Conservation (phyloP, 2,888 invertebrate species). For the Pyrocoelia pectoralis region DNA sequence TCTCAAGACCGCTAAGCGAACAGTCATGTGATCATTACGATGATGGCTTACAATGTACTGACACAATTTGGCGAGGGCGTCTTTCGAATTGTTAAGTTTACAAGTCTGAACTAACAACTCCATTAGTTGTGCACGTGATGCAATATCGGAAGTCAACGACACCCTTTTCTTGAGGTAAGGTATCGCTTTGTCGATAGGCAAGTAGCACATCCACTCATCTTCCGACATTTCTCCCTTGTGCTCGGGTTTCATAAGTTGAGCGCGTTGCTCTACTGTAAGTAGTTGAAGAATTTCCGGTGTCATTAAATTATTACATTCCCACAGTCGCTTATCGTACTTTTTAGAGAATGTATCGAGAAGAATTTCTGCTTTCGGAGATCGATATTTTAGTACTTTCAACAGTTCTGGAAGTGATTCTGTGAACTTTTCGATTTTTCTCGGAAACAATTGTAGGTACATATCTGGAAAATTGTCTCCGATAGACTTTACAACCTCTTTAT, state of each 20-base stretch:
- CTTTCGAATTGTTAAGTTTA: constrained; percentile 17
- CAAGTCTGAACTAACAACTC: constrained; percentile 19
- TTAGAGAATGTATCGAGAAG: constrained; percentile 6
- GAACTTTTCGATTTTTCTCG: constrained; percentile 15
- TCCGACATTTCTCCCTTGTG: constrained; percentile 6
- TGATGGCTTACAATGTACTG: constrained; percentile 22
- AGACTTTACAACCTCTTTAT: constrained; percentile 13
- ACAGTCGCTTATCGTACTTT: constrained; percentile 5
- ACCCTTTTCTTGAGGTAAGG: constrained; percentile 17
- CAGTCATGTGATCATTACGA: constrained; percentile 15
- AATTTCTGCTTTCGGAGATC: neutral
- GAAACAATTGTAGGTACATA: constrained; percentile 19
- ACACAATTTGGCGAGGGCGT: constrained; percentile 15
- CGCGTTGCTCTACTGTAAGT: constrained; percentile 3
- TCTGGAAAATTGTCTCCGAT: constrained; percentile 13
- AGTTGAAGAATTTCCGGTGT: constrained; percentile 10
- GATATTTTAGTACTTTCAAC: neutral
- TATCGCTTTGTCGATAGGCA: constrained; percentile 9
- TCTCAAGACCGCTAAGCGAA: constrained; percentile 11
- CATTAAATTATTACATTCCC: constrained; percentile 1
- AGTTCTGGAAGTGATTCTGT: neutral
- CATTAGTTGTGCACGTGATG: constrained; percentile 8
- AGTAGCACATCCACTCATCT: constrained; percentile 16
- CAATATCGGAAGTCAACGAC: constrained; percentile 16
- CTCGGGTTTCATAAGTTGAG: neutral